Evolutionary conservation across 2,113 vertebrate genomes (phyloP).

Genomic region (Solea solea): DNA sequence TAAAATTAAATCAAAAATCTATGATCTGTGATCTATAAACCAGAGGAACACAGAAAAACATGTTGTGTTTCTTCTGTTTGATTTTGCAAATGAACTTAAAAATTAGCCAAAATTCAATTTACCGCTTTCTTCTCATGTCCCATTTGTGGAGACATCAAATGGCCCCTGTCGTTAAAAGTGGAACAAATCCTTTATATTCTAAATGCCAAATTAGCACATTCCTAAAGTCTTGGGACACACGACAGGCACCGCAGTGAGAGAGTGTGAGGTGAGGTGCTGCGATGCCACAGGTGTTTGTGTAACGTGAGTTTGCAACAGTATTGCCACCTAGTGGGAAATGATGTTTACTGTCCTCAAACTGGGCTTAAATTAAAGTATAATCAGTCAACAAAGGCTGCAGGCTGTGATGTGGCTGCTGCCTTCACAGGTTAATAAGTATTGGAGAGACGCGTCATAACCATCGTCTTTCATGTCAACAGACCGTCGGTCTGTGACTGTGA

Average conservation of each 20-base stretch:
- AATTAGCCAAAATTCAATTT: neutral
- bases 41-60: neutral
- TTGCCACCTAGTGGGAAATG: constrained; percentile 77
- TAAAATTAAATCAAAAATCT: neutral
- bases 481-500: constrained; percentile 6
- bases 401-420: neutral
- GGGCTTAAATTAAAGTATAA: constrained; percentile 16
- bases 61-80: neutral
- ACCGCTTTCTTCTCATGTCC: neutral
- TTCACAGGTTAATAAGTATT: constrained; percentile 1
- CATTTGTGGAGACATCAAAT: constrained; percentile 2
- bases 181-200: constrained; percentile 26
- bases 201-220: constrained; percentile 32
- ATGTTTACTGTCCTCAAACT: constrained; percentile 31
- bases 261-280: constrained; percentile 46
- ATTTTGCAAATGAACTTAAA: neutral
- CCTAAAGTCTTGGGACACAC: constrained; percentile 19
- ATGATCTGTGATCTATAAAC: neutral
- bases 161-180: constrained; percentile 6
- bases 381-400: neutral
- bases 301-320: constrained; percentile 64
- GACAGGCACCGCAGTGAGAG: constrained; percentile 29
- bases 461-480: constrained; percentile 16
- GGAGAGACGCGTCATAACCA: constrained; percentile 1
- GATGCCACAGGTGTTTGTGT: constrained; percentile 58